Conservation (phyloP, 1,140 invertebrate genomes). For the Dendrolimus punctatus region DNA sequence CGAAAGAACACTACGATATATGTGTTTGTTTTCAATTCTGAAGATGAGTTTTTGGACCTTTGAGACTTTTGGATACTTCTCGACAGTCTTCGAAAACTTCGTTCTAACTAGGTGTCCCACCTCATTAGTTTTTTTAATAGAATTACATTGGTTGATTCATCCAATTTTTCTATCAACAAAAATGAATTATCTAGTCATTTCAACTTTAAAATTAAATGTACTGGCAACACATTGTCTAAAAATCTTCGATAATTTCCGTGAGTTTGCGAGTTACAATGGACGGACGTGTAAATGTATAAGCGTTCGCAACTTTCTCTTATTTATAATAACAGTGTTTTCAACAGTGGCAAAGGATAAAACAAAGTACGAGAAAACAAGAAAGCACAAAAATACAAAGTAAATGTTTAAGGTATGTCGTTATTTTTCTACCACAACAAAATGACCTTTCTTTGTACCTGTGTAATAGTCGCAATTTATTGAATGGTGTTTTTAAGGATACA, state of each 20-base stretch:
- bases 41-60: too few species aligned
- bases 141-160: too few species aligned
- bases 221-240: neutral
- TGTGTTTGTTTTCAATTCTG: too few species aligned
- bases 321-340: constrained; percentile 19
- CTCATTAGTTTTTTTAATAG: too few species aligned
- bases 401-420: constrained; percentile 21
- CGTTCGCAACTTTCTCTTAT: constrained; percentile 22
- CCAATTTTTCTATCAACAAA: too few species aligned
- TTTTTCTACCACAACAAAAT: constrained; percentile 13
- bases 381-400: constrained; percentile 3
- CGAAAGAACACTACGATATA: too few species aligned
- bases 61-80: too few species aligned
- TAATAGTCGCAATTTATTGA: constrained; percentile 25
- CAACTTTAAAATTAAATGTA: too few species aligned
- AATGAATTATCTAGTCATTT: too few species aligned
- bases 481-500: constrained; percentile 7
- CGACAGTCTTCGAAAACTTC: too few species aligned
- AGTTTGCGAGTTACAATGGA: constrained; percentile 22
- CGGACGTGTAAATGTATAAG: constrained; percentile 17
- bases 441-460: constrained; percentile 39
- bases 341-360: constrained; percentile 6
- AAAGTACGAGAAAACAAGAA: neutral
- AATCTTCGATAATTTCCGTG: constrained; percentile 21
- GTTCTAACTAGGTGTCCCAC: too few species aligned